Conservation (phyloP, 2,888 invertebrate genomes). For the Junonia oenone region DNA sequence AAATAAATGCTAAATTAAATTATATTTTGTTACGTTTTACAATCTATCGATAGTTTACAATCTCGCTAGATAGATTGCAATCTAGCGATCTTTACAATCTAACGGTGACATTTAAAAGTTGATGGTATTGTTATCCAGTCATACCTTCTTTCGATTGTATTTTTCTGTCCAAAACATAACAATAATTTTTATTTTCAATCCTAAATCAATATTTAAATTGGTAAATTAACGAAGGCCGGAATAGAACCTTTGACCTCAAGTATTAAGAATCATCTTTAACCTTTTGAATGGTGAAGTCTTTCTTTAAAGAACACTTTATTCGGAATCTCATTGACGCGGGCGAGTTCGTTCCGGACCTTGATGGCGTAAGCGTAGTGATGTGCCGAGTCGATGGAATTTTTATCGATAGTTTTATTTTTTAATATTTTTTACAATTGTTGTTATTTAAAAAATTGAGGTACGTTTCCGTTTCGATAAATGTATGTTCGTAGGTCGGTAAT, state of each 20-base stretch:
- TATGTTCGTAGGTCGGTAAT: too few relatives aligned
- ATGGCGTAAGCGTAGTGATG: conserved; percentile 8
- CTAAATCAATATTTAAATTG: too few relatives aligned
- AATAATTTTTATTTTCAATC: background rate
- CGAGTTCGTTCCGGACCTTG: conserved; percentile 9
- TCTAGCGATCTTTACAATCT: too few relatives aligned
- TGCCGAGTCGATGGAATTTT: background rate
- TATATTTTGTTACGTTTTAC: too few relatives aligned
- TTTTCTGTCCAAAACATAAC: background rate
- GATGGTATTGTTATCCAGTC: background rate
- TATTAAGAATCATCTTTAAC: background rate
- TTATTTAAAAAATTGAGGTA: too few relatives aligned
- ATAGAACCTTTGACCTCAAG: background rate
- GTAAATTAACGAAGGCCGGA: background rate
- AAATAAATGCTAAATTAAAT: background rate
- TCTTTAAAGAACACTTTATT: conserved; percentile 8
- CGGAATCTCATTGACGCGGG: conserved; percentile 12
- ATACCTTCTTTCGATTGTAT: background rate
- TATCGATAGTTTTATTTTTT: background rate
- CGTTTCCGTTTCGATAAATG: too few relatives aligned
- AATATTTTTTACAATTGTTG: too few relatives aligned
- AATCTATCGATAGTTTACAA: too few relatives aligned
- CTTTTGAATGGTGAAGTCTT: background rate
- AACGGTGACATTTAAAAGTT: too few relatives aligned
- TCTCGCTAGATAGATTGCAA: too few relatives aligned